Base-by-base conservation (phyloP, 2,888 invertebrate genomes). In the Campoletis raptor region DNA sequence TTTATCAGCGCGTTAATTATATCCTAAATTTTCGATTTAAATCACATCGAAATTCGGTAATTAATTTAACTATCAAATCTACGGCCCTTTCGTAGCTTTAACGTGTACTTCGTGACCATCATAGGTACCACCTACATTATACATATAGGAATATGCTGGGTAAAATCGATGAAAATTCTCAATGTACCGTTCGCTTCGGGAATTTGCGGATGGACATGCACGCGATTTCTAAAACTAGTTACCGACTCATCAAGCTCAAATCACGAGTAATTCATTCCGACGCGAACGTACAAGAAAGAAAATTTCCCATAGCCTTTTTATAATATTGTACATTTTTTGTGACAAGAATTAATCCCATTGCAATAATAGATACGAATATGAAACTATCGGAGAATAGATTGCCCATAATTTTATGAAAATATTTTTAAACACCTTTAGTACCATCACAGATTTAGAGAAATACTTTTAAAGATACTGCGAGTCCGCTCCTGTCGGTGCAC, bases 161-260 rank as follows among this genome's bases (percentile, higher is more conserved):
- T 66, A 66, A 66, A 40, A 80, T 52, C 54, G 61, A 48, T 42
- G 61, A 10, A 66, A 69, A 79, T 78, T 81, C 66, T 72, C 67
- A 72, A 81, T 86, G 72, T 57, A 67, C 48, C 36, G 72, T 77
- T 77, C 77, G 83, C 74, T 76, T 70, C 61, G 80, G 72, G 67
- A 81, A 81, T 77, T 77, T 61, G 81, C 70, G 73, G 90, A 92
- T 88, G 88, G 92, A 90, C 92, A 85, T 87, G 82, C 92, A 92
- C 92, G 92, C 92, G 90, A 92, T 90, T 82, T 73, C 37, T 83
- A 79, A 87, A 90, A 90, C 88, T 90, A 89, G 89, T 91, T 90
- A 88, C 87, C 90, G 90, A 88, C 83, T 86, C 85, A 84, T 87
- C 88, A 88, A 85, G 86, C 81, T 79, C 86, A 73, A 87, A 82